A percentile compares a stretch with the other conserved stretches of the same genome.
These are phyloP conservation scores for Ciconia boyciana DNA, from an alignment of 2,113 vertebrate species.

Conservation along the genomic window DNA sequence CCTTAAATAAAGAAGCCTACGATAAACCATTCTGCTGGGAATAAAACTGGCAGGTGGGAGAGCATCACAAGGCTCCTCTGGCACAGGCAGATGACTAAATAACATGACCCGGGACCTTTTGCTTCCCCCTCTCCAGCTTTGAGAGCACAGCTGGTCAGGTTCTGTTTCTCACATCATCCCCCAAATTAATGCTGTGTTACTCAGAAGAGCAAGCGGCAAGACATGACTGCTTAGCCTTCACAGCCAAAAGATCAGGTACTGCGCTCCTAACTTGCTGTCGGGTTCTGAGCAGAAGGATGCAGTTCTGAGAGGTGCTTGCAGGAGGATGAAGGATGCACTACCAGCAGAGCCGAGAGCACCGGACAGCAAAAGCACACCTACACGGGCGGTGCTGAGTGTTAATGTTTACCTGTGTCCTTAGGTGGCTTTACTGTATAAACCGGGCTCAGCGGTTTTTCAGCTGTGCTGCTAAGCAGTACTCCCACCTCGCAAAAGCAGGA, in stretches of 20 bases:
- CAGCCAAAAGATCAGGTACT: background rate
- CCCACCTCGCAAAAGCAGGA: background rate
- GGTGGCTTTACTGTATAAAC: background rate
- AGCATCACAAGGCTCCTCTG: background rate
- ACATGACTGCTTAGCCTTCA: background rate
- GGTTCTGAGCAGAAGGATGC: background rate
- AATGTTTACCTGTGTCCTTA: background rate
- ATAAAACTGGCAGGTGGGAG: background rate
- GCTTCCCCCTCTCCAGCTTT: background rate
- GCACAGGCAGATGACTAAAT: background rate
- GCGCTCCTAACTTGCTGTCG: accelerated
- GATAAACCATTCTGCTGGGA: background rate
- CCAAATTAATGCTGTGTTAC: background rate
- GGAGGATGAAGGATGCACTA: background rate
- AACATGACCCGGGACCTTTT: background rate
- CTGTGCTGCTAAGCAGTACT: background rate
- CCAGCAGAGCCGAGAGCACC: background rate
- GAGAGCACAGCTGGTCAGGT: background rate
- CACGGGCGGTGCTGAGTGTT: background rate
- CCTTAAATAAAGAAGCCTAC: background rate
- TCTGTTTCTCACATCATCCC: background rate
- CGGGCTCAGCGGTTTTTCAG: background rate
- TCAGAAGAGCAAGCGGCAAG: background rate
- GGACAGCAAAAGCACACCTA: background rate
- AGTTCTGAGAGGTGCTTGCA: too few relatives aligned